Conservation (phyloP, 2,888 invertebrate genomes). For the Carterocephalus palaemon region DNA sequence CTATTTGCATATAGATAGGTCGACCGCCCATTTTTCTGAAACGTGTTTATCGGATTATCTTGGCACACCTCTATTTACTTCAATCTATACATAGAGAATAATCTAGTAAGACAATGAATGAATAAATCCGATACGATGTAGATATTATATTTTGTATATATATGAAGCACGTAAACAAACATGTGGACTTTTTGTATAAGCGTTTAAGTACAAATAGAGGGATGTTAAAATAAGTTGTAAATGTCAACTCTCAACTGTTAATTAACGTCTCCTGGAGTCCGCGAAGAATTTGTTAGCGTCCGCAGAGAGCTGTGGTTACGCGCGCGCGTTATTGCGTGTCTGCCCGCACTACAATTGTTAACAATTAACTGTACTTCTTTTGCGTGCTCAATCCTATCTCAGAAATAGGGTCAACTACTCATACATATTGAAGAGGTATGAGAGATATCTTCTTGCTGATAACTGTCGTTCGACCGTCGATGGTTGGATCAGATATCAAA, state of each 20-base stretch:
- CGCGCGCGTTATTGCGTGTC: constrained; percentile 67
- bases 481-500: too few species aligned
- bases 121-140: not conserved
- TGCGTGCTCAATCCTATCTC: constrained; percentile 65
- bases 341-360: constrained; percentile 68
- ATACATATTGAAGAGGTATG: constrained; percentile 18
- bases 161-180: too few species aligned
- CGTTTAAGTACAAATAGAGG: too few species aligned
- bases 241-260: constrained; percentile 6
- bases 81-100: not conserved
- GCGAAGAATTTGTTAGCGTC: not conserved
- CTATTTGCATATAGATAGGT: constrained; percentile 14
- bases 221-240: constrained; percentile 8
- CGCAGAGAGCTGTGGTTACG: constrained; percentile 45
- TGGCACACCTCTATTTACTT: constrained; percentile 7
- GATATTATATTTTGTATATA: too few species aligned
- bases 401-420: constrained; percentile 63
- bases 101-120: constrained; percentile 1
- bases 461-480: not conserved
- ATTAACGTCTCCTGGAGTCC: constrained; percentile 7
- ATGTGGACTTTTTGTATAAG: too few species aligned
- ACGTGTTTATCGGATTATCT: constrained; percentile 4
- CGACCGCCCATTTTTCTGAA: constrained; percentile 9
- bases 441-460: constrained; percentile 4
- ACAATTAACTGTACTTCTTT: constrained; percentile 73